Percentiles rank a stretch among this genome's conserved stretches.
phyloP scores from a whole-genome alignment of 1,140 invertebrate genomes.

The Phortica variegata region DNA sequence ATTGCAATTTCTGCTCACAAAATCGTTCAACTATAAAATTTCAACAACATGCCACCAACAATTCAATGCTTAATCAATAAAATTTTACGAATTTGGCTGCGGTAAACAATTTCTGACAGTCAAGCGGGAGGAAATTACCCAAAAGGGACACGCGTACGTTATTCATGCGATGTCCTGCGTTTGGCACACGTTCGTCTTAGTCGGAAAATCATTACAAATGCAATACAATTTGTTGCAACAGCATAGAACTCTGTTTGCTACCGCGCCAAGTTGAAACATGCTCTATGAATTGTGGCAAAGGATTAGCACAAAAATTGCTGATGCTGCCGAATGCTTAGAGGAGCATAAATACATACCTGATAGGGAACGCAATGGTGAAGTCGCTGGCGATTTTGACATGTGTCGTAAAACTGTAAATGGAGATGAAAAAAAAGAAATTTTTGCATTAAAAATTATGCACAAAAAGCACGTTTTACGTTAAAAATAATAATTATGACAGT shows the following conservation, averaged over 20 bases:
- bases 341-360: slow-evolving; percentile 55
- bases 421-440: slow-evolving; percentile 10
- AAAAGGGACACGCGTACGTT: too few relatives aligned
- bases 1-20: too few relatives aligned
- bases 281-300: slow-evolving; percentile 36
- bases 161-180: too few relatives aligned
- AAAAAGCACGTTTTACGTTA: not conserved
- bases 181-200: not conserved
- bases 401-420: slow-evolving; percentile 48
- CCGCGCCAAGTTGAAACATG: slow-evolving; percentile 30
- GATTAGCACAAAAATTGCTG: slow-evolving; percentile 27
- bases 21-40: too few relatives aligned
- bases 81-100: too few relatives aligned
- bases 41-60: too few relatives aligned
- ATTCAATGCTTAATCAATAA: too few relatives aligned
- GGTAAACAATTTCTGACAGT: slow-evolving; percentile 41
- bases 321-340: not conserved
- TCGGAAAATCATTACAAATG: slow-evolving; percentile 28
- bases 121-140: too few relatives aligned
- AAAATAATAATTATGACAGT: too few relatives aligned
- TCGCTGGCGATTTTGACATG: slow-evolving; percentile 53
- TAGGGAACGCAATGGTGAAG: slow-evolving; percentile 48
- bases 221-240: slow-evolving; percentile 41
- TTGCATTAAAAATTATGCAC: not conserved
- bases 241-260: not conserved